Evolutionary conservation across 2,113 vertebrate species (phyloP).

Genomic region (Lutjanus erythropterus): DNA sequence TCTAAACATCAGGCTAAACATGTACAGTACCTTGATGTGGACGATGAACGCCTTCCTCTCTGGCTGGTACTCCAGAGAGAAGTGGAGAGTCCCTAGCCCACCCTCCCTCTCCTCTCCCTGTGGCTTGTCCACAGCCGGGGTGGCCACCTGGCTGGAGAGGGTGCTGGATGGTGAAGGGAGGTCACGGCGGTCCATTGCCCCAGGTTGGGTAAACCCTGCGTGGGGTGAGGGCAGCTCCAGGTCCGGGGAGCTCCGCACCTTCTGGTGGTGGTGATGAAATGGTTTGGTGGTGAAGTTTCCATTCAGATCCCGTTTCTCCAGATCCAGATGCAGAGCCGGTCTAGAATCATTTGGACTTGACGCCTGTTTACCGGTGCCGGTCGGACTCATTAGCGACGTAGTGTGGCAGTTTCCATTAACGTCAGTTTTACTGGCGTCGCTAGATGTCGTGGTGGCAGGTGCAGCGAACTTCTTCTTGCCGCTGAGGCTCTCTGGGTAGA

Average conservation of each 20-base stretch:
- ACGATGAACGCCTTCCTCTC: conserved; percentile 97
- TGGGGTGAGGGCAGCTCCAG: conserved; percentile 87
- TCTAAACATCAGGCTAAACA: not conserved
- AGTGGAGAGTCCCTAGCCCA: conserved; percentile 92
- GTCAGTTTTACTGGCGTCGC: conserved; percentile 76
- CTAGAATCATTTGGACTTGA: conserved; percentile 84
- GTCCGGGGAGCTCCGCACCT: conserved; percentile 89
- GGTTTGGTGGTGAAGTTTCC: conserved; percentile 92
- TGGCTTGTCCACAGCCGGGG: conserved; percentile 83
- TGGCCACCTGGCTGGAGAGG: conserved; percentile 89
- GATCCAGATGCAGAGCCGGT: conserved; percentile 90
- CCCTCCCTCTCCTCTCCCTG: conserved; percentile 77
- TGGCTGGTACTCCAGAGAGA: conserved; percentile 97
- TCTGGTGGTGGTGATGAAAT: conserved; percentile 84
- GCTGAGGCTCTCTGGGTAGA: conserved; percentile 95
- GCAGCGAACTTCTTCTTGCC: conserved; percentile 95
- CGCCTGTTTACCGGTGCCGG: conserved; percentile 69
- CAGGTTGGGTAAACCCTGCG: conserved; percentile 85
- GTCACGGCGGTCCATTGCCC: conserved; percentile 83
- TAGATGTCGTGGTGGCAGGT: conserved; percentile 83
- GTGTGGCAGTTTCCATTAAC: conserved; percentile 81
- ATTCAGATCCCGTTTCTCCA: conserved; percentile 96
- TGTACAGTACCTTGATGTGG: conserved; percentile 88
- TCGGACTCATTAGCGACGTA: conserved; percentile 15
- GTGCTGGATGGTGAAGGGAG: conserved; percentile 88